A percentile compares a stretch with the other conserved stretches of the same genome.
These are phyloP conservation scores for Trialeurodes vaporariorum DNA, from an alignment of 1,140 invertebrate species.

Conservation along the genomic window DNA sequence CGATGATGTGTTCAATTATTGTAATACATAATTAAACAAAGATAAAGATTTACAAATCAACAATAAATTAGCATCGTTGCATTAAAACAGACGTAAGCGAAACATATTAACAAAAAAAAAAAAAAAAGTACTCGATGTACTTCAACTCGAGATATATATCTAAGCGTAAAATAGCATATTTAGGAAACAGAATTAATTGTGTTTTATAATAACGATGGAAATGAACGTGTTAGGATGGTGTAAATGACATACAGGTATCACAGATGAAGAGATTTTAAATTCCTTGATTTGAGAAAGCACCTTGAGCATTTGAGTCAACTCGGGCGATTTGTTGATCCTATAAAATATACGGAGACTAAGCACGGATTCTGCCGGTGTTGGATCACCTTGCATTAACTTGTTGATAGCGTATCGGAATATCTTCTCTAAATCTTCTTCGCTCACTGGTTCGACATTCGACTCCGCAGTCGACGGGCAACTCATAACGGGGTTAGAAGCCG, in stretches of 20 bases:
- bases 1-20: neutral
- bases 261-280: conserved; percentile 49
- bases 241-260: conserved; percentile 62
- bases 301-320: conserved; percentile 50
- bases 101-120: neutral
- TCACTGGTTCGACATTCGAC: conserved; percentile 37
- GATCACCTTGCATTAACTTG: conserved; percentile 55
- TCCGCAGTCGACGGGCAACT: conserved; percentile 8
- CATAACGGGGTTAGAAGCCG: conserved; percentile 12
- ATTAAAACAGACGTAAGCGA: neutral
- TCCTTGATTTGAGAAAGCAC: conserved; percentile 41
- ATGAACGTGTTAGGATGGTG: conserved; percentile 32
- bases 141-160: neutral
- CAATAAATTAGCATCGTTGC: neutral
- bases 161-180: neutral
- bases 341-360: conserved; percentile 27
- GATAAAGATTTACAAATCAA: neutral
- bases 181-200: conserved; percentile 16
- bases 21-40: neutral
- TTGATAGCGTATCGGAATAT: conserved; percentile 56
- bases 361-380: conserved; percentile 29
- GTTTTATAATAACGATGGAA: conserved; percentile 24
- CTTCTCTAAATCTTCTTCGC: conserved; percentile 46
- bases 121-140: neutral
- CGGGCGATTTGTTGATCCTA: conserved; percentile 56